A percentile compares a stretch with the other conserved stretches of the same genome.
Evolutionary conservation across 2,888 invertebrate genomes (phyloP).

Genomic region (Drosophila kambysellisi): DNA sequence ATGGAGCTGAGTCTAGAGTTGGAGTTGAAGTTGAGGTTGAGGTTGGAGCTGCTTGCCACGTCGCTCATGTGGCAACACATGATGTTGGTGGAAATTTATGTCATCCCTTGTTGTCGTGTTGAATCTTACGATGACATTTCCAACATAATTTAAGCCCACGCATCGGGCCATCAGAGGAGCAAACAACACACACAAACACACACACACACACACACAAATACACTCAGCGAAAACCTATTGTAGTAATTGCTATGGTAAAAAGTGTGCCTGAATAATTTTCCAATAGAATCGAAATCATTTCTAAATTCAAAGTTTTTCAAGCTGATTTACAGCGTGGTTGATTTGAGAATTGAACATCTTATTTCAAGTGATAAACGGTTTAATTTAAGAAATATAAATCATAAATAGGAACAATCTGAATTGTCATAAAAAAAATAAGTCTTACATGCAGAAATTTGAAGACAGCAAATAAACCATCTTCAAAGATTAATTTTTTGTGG

Average conservation of each 20-base stretch:
- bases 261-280: not conserved
- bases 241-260: too few relatives aligned
- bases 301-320: not conserved
- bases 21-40: constrained; percentile 26
- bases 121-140: constrained; percentile 85
- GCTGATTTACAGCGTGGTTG: not conserved
- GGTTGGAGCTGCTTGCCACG: constrained; percentile 46
- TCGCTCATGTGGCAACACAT: constrained; percentile 74
- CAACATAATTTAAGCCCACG: constrained; percentile 85
- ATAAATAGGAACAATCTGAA: not conserved
- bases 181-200: constrained; percentile 12
- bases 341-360: not conserved
- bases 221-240: constrained; percentile 3
- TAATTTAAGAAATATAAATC: not conserved
- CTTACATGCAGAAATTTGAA: not conserved
- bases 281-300: not conserved
- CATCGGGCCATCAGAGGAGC: constrained; percentile 59
- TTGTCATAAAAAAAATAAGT: fast-evolving
- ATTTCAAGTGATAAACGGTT: not conserved
- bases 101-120: constrained; percentile 85
- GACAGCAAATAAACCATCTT: not conserved
- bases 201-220: constrained; percentile 6
- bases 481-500: not conserved
- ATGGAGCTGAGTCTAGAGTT: constrained; percentile 26
- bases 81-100: constrained; percentile 85